Evolutionary conservation across 2,888 invertebrate genomes (phyloP).

Genomic region (Piscicola geometra): DNA sequence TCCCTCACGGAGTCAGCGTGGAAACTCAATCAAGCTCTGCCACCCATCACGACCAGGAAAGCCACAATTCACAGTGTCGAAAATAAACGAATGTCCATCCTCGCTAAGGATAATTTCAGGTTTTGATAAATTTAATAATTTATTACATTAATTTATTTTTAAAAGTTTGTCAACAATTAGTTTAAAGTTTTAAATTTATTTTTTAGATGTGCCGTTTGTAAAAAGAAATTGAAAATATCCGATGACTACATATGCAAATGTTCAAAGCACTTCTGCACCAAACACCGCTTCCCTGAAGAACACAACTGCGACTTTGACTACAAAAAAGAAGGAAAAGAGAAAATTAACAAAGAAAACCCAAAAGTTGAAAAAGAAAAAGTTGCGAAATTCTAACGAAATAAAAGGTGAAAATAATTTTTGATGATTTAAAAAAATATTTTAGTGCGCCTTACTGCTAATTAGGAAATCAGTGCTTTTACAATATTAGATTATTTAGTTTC

Average conservation of each 20-base stretch:
- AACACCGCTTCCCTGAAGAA: constrained; percentile 23
- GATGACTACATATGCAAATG: constrained; percentile 18
- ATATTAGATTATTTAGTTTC: too few species aligned
- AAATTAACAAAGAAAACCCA: constrained; percentile 21
- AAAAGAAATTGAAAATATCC: constrained; percentile 13
- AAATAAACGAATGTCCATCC: background rate
- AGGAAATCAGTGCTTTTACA: too few species aligned
- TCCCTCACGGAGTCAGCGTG: too few species aligned
- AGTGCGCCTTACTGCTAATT: too few species aligned
- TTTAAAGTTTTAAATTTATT: background rate
- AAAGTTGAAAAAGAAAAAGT: constrained; percentile 13
- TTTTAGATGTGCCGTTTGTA: constrained; percentile 24
- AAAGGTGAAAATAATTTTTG: background rate
- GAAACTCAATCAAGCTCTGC: too few species aligned
- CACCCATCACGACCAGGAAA: background rate
- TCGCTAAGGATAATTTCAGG: background rate
- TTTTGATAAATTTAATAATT: background rate
- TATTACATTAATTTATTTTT: too few species aligned
- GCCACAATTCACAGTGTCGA: background rate
- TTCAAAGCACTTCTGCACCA: constrained; percentile 5
- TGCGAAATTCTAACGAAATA: constrained; percentile 9
- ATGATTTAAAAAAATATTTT: background rate
- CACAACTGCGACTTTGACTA: constrained; percentile 27
- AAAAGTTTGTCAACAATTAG: too few species aligned
- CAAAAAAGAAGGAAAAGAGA: constrained; percentile 27